Evolutionary conservation across 2,113 vertebrate genomes (phyloP).

Genomic region (Alethe castanea): DNA sequence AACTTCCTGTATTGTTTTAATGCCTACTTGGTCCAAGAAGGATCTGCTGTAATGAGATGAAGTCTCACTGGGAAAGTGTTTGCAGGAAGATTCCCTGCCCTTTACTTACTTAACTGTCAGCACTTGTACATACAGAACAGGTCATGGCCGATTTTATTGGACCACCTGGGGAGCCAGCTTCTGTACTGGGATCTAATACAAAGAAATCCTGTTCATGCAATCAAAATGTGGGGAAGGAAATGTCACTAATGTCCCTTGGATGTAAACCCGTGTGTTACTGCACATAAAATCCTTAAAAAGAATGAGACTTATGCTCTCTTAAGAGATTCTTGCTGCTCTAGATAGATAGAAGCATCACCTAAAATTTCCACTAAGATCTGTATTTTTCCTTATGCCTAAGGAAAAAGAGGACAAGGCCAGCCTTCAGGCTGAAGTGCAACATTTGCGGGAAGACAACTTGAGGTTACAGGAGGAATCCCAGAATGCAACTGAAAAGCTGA

Average conservation of each 20-base stretch:
- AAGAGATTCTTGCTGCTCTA: neutral
- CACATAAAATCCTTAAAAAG: neutral
- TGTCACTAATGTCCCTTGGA: neutral
- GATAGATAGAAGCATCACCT: neutral
- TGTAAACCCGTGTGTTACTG: neutral
- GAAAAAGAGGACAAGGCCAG: slow-evolving; percentile 91
- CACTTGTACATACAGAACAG: neutral
- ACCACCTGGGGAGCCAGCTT: neutral
- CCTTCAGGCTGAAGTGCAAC: slow-evolving; percentile 89
- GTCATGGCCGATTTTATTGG: neutral
- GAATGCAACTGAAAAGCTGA: slow-evolving; percentile 92
- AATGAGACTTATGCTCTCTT: neutral
- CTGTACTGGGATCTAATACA: neutral
- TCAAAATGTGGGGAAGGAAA: neutral
- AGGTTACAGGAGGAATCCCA: slow-evolving; percentile 94
- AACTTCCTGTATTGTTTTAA: neutral
- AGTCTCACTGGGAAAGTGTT: neutral
- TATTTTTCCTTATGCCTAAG: slow-evolving; percentile 64
- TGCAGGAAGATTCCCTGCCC: neutral
- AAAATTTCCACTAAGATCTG: neutral
- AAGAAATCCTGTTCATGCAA: neutral
- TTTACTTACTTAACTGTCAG: neutral
- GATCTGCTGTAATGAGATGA: neutral
- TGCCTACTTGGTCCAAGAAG: neutral
- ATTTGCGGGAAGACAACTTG: slow-evolving; percentile 92